Conservation (phyloP, 2,888 invertebrate species). For the Ferrisia virgata region DNA sequence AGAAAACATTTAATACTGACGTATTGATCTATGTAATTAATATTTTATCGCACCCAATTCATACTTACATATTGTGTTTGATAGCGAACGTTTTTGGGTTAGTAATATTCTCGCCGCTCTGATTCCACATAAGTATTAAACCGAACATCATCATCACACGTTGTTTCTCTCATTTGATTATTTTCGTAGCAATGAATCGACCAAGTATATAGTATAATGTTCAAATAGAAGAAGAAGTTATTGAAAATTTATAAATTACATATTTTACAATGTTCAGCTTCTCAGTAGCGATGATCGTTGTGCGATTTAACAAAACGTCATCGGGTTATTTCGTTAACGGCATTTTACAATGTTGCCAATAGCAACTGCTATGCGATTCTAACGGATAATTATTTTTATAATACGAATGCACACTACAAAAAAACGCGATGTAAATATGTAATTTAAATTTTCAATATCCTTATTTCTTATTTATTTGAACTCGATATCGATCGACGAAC, state of each 20-base stretch:
- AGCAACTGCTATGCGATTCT: neutral
- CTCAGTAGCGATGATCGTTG: neutral
- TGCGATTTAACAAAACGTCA: neutral
- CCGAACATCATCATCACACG: neutral
- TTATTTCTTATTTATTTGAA: too few species aligned
- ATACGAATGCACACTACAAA: neutral
- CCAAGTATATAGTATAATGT: too few species aligned
- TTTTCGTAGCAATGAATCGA: neutral
- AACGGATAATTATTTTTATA: neutral
- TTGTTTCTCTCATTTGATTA: neutral
- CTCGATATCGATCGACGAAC: too few species aligned
- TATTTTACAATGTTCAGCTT: too few species aligned
- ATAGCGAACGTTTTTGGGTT: neutral
- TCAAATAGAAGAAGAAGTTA: neutral
- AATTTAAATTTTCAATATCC: too few species aligned
- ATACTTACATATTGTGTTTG: neutral
- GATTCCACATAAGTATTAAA: neutral
- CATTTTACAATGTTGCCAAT: constrained; percentile 27
- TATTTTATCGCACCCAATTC: neutral
- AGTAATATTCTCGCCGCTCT: neutral
- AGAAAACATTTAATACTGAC: neutral
- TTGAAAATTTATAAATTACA: neutral
- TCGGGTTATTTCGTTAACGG: neutral
- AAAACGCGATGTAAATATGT: neutral
- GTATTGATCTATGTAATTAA: neutral